These are phyloP conservation scores for Erynnis tages DNA, from an alignment of 2,888 invertebrate species.

Conservation along the genomic window DNA sequence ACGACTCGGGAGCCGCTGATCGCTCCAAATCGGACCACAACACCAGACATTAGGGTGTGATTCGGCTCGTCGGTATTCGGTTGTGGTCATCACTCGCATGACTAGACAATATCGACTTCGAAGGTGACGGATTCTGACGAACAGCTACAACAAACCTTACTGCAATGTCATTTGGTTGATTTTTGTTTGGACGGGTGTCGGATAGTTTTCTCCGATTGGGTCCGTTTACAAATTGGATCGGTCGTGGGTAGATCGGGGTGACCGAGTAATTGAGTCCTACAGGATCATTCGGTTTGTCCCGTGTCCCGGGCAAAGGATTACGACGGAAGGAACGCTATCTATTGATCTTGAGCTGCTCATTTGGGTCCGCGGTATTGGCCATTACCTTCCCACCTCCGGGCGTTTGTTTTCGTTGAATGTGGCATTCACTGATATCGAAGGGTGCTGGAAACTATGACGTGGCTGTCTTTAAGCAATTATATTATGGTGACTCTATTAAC, in stretches of 20 bases:
- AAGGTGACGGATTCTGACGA: conserved; percentile 49
- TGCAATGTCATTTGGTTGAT: conserved; percentile 36
- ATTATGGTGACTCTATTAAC: too few relatives aligned
- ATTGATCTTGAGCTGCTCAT: conserved; percentile 57
- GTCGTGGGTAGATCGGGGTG: conserved; percentile 78
- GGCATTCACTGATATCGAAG: too few relatives aligned
- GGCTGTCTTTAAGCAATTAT: too few relatives aligned
- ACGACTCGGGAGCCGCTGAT: conserved; percentile 2
- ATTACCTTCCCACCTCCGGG: conserved; percentile 12
- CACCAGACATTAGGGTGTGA: conserved; percentile 39
- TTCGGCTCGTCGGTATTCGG: conserved; percentile 39
- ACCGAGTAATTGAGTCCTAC: conserved; percentile 79
- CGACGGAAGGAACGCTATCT: conserved; percentile 61
- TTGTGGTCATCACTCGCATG: conserved; percentile 78
- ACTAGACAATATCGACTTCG: conserved; percentile 77
- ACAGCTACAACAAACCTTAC: neutral
- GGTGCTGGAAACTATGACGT: too few relatives aligned
- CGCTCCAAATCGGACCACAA: conserved; percentile 7
- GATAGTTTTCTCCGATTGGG: conserved; percentile 72
- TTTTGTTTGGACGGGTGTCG: conserved; percentile 36
- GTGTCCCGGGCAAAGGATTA: conserved; percentile 75
- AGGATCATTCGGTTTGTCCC: conserved; percentile 69
- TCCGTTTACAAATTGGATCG: conserved; percentile 78
- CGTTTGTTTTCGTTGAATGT: too few relatives aligned
- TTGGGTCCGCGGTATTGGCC: conserved; percentile 35